These are phyloP conservation scores for Pangasius mekongensis DNA, from an alignment of 2,797 vertebrate genomes.

Conservation along the genomic window DNA sequence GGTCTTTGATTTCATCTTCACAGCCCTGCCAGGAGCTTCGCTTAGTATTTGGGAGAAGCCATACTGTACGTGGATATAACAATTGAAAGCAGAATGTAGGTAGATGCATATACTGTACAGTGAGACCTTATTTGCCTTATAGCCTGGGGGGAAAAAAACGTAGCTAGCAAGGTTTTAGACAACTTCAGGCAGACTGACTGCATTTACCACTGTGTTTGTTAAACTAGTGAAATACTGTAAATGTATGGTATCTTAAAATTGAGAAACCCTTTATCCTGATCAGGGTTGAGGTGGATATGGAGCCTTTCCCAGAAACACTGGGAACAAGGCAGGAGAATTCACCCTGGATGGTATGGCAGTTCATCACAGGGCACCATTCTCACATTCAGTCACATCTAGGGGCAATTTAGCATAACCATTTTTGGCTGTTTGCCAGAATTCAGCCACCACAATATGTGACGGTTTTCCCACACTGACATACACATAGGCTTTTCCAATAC, in stretches of 20 bases:
- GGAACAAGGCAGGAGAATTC: background rate
- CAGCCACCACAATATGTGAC: background rate
- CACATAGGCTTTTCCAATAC: background rate
- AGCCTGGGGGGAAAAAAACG: background rate
- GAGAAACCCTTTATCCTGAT: background rate
- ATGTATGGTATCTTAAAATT: background rate
- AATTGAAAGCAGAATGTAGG: background rate
- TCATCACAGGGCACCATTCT: background rate
- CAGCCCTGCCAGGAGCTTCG: background rate
- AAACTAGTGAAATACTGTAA: background rate
- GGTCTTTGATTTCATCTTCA: slow-evolving; percentile 27
- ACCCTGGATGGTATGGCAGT: background rate
- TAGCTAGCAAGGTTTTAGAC: background rate
- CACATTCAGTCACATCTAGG: background rate
- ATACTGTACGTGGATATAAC: background rate
- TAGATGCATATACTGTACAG: background rate
- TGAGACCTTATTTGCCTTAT: background rate
- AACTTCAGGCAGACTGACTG: background rate
- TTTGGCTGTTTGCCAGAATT: slow-evolving; percentile 1
- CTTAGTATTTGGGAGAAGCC: background rate
- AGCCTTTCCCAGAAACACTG: background rate
- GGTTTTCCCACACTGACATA: background rate
- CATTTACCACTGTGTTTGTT: background rate
- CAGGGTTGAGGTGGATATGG: background rate
- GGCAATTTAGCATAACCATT: background rate